Base-by-base conservation (phyloP, 2,888 invertebrate genomes). In the Lepidochrysops patricia region DNA sequence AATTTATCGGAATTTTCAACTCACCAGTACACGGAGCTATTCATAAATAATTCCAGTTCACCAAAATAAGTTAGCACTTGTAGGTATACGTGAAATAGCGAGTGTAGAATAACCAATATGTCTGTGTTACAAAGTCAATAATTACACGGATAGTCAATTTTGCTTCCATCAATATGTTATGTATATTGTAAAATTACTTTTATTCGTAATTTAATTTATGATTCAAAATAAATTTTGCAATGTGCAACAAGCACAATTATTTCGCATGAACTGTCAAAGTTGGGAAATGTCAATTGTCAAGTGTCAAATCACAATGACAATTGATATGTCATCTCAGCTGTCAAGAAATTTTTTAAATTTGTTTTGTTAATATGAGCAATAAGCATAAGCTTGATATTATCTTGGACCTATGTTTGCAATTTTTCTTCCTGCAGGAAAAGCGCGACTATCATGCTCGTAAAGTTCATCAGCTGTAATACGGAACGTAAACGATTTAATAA, bases 11-110 rank as follows among this genome's bases (percentile, higher is more conserved):
- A 32, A 15, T 4, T 4, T 54, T 19, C 19, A 54, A 54, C 54
- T 54, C 19, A 54, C 54, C 54, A 54, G 54, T 15, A 15, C 32
- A 29, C 54, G 54, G 4, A 27, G 54, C 27, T 52, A 27, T 27
- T 54, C 54, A 54, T 54, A 29, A 32, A 54, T 19, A 32, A 9
- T 32, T 54, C 32, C 4, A 19, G 13, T 54, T 19, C 54, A 54
- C 32, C 9, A 29, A 32, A 54, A 32, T 29, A 54, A 19, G 13
- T 29, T 32, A 54, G 12, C 54, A 54, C 54, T 29, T 4, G 52
- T 13, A 52, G 12, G 54, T 6, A 32, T 5, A 29, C 29, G 27
- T 15, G 15, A 15, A 29, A 29, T 12, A 29, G 5, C 19, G 7
- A 26, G 29, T 6, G 15, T 27, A 1, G 12, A 54, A 29, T n/a